A percentile compares a stretch with the other conserved stretches of the same genome.
These are phyloP conservation scores for Heteromormyrus szaboi DNA, from an alignment of 2,797 vertebrate genomes.

Conservation along the genomic window DNA sequence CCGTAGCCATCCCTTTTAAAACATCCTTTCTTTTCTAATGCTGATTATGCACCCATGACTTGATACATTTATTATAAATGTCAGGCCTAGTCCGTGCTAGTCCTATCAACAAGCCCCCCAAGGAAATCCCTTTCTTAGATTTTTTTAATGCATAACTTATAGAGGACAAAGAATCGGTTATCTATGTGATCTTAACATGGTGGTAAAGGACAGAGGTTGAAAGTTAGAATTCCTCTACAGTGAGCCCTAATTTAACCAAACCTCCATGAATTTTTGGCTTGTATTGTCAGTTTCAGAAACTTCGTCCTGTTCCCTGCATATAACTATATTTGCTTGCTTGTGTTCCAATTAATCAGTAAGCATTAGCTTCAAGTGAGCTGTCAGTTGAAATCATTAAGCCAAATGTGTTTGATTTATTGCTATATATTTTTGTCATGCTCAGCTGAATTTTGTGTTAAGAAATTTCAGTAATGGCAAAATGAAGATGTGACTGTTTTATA, in stretches of 20 bases:
- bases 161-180: conserved; percentile 24
- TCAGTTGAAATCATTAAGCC: not conserved
- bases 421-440: not conserved
- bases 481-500: not conserved
- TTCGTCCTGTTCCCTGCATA: not conserved
- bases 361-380: not conserved
- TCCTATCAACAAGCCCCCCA: conserved; percentile 34
- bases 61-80: conserved; percentile 17
- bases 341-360: not conserved
- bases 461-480: not conserved
- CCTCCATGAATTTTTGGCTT: not conserved
- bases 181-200: conserved; percentile 19
- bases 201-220: not conserved
- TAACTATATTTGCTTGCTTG: not conserved
- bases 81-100: not conserved
- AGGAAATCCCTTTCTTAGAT: conserved; percentile 25
- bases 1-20: not conserved
- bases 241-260: not conserved
- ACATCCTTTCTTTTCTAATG: not conserved
- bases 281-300: not conserved
- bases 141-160: conserved; percentile 10
- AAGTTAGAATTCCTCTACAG: not conserved
- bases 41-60: not conserved
- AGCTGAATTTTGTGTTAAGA: not conserved
- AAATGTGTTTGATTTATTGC: not conserved